Base-by-base conservation (phyloP, 2,797 vertebrate species). In the Sebastiscus tertius region DNA sequence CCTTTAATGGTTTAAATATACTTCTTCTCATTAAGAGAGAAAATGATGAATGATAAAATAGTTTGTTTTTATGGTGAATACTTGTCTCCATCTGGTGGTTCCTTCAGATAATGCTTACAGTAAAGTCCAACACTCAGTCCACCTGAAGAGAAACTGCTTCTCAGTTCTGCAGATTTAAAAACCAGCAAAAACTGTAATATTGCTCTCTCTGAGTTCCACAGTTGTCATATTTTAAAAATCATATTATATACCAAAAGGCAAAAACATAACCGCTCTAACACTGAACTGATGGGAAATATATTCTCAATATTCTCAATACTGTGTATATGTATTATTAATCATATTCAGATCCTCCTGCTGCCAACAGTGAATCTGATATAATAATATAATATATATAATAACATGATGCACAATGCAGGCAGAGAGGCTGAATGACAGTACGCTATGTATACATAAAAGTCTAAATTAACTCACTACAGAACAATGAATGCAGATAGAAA, bases 1-100 rank as follows among this genome's bases (percentile, higher is more conserved):
- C 11, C 2, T 4, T 10, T 29, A 7, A 60, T 22, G 1, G 4
- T 13, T 39, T 4, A 42, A 33, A 59, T 18, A 60, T 13, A 7
- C 3, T 3, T 61, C 2, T 26, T 56, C 4, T 42, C 29, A 13
- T 55, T 36, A 31, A 39, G 13, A 8, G 22, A 49, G 5, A 62
- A 24, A 22, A 59, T 63, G 8, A 68, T 29, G 3, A 14, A 29
- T 13, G 1, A 29, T 58, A 2, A 33, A 33, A 1, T 8, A 4
- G 10, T 66, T 54, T 1, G 20, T 13, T 72, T 76, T 66, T 49
- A 69, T 2, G 36, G 26, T 4, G 13, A 9, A n/a, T 65, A 18
- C 3, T 29, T 84, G 83, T 77, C 75, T 58, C 89, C 89, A 86
- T 60, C 83, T 86, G 36, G 73, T 86, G 89, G 87, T 11, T 26